Evolutionary conservation across 2,797 vertebrate genomes (phyloP).

Genomic region (Thamnophis elegans): DNA sequence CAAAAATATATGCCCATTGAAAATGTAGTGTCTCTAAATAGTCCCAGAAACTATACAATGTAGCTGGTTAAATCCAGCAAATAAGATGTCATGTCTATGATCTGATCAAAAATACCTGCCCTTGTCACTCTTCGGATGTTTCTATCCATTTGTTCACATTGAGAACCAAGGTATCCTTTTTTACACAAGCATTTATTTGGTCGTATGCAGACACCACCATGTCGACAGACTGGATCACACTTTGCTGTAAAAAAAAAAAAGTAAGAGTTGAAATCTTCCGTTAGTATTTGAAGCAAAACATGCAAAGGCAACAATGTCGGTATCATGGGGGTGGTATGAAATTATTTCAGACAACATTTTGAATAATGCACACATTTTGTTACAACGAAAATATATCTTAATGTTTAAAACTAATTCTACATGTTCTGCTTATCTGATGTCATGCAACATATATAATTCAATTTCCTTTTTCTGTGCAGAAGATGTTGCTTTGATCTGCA

Average conservation of each 20-base stretch:
- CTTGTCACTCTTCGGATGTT: constrained; percentile 85
- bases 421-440: background rate
- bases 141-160: constrained; percentile 93
- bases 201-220: constrained; percentile 92
- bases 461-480: background rate
- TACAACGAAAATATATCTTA: background rate
- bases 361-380: background rate
- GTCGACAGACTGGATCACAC: constrained; percentile 91
- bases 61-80: constrained; percentile 97
- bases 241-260: constrained; percentile 79
- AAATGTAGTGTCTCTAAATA: constrained; percentile 69
- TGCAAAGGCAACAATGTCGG: background rate
- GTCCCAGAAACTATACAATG: constrained; percentile 89
- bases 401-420: background rate
- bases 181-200: constrained; percentile 97
- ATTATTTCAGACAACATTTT: background rate
- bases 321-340: background rate
- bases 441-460: background rate
- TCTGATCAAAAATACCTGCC: constrained; percentile 95
- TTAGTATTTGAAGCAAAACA: background rate
- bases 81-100: constrained; percentile 98
- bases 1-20: constrained; percentile 78
- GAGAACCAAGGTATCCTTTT: constrained; percentile 89
- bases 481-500: background rate
- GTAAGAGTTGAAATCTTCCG: constrained; percentile 11